Conservation (phyloP, 2,888 invertebrate species). For the Teinopalpus imperialis region DNA sequence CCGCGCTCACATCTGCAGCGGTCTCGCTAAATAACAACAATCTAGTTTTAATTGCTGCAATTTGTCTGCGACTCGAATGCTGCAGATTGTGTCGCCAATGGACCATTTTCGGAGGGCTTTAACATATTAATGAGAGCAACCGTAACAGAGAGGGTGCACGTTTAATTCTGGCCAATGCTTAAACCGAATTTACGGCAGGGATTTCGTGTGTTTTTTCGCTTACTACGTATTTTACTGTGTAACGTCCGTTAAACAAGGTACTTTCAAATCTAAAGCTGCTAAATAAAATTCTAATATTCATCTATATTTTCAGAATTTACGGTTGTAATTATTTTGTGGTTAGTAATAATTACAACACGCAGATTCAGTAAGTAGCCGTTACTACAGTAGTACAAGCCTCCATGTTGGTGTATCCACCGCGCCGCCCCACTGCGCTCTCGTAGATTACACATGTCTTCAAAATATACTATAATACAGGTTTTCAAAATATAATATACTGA, state of each 20-base stretch:
- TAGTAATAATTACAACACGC: neutral
- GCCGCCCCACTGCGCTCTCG: no score
- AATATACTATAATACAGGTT: no score
- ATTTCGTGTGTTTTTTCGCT: slow-evolving; percentile 12
- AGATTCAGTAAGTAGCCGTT: no score
- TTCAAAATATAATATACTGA: no score
- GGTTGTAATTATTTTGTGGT: neutral
- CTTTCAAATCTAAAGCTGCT: slow-evolving; percentile 6
- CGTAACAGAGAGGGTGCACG: slow-evolving; percentile 33
- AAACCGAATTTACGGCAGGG: slow-evolving; percentile 15
- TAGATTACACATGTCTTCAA: no score
- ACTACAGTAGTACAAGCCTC: no score
- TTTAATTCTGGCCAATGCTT: slow-evolving; percentile 13
- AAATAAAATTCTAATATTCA: neutral
- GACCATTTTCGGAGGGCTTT: slow-evolving; percentile 39
- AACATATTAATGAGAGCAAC: slow-evolving; percentile 42
- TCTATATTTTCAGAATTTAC: neutral
- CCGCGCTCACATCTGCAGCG: slow-evolving; percentile 41
- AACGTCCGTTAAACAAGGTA: slow-evolving; percentile 2
- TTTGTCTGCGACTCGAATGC: slow-evolving; percentile 45
- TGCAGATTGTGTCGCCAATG: slow-evolving; percentile 45
- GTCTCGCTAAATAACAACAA: slow-evolving; percentile 57
- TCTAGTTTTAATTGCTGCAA: slow-evolving; percentile 60
- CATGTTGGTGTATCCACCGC: no score
- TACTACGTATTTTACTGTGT: slow-evolving; percentile 8